A percentile compares a stretch with the other conserved stretches of the same genome.
phyloP scores from a whole-genome alignment of 2,888 invertebrate species.

The Dexiosoma caninum region DNA sequence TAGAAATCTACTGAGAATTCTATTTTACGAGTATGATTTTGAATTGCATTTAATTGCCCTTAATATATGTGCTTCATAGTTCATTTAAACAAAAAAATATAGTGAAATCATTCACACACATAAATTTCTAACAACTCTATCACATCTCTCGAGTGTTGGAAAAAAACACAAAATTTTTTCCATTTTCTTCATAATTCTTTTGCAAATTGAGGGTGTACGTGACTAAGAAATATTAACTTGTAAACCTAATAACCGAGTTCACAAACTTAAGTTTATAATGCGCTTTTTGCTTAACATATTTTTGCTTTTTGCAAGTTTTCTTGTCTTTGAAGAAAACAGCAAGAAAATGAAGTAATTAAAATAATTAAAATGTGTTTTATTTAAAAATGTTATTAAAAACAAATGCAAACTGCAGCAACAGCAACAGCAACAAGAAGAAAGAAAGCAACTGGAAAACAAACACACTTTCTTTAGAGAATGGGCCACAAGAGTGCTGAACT shows the following conservation, averaged over 20 bases:
- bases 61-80: not conserved
- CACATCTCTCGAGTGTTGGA: constrained; percentile 3
- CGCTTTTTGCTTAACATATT: constrained; percentile 26
- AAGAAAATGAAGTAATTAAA: constrained; percentile 51
- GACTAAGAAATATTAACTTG: constrained; percentile 56
- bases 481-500: too few species aligned
- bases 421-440: too few species aligned
- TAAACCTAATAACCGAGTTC: constrained; percentile 63
- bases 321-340: not conserved
- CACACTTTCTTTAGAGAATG: too few species aligned
- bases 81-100: not conserved
- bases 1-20: not conserved
- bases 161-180: not conserved
- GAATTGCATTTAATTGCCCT: constrained; percentile 1
- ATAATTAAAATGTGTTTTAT: constrained; percentile 31
- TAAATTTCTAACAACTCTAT: constrained; percentile 1
- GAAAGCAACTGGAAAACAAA: too few species aligned
- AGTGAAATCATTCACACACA: constrained; percentile 45
- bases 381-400: not conserved
- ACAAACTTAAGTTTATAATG: constrained; percentile 49
- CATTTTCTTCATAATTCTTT: constrained; percentile 11
- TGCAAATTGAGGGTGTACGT: constrained; percentile 62
- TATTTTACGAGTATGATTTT: not conserved
- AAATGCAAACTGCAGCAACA: too few species aligned
- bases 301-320: not conserved